A percentile compares a stretch with the other conserved stretches of the same genome.
Evolutionary conservation across 2,113 vertebrate genomes (phyloP).

Genomic region (Campylorhamphus procurvoides): DNA sequence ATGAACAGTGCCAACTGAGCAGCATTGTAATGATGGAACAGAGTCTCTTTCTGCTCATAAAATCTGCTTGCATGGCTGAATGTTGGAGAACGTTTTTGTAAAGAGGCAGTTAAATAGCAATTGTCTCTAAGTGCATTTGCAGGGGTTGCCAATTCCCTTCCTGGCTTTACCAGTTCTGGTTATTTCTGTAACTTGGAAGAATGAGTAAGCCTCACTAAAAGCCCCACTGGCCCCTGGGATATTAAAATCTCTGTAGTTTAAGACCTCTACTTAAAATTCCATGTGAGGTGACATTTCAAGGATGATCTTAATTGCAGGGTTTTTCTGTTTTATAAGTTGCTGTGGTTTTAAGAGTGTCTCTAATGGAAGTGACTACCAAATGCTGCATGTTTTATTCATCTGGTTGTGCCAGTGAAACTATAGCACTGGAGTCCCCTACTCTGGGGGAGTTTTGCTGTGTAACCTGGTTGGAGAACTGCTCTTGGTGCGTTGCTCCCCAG

Average conservation of each 20-base stretch:
- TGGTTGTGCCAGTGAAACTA: neutral
- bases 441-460: rapidly evolving
- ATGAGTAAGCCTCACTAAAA: neutral
- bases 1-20: rapidly evolving
- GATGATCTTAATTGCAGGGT: neutral
- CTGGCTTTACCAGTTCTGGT: neutral
- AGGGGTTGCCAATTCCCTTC: neutral
- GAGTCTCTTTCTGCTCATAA: neutral
- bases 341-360: neutral
- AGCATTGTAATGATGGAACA: neutral
- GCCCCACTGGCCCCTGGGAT: too few relatives aligned
- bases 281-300: neutral
- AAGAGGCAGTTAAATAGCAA: neutral
- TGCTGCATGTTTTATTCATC: neutral
- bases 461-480: neutral
- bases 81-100: neutral
- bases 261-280: neutral
- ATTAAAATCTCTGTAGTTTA: neutral
- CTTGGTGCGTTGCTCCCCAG: rapidly evolving
- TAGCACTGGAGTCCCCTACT: rapidly evolving
- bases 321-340: neutral
- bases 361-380: neutral
- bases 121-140: neutral
- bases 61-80: neutral
- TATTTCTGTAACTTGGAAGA: neutral